A percentile compares a stretch with the other conserved stretches of the same genome.
phyloP scores from a whole-genome alignment of 92 coral and sea anemone genomes.

The Pocillopora grandis region DNA sequence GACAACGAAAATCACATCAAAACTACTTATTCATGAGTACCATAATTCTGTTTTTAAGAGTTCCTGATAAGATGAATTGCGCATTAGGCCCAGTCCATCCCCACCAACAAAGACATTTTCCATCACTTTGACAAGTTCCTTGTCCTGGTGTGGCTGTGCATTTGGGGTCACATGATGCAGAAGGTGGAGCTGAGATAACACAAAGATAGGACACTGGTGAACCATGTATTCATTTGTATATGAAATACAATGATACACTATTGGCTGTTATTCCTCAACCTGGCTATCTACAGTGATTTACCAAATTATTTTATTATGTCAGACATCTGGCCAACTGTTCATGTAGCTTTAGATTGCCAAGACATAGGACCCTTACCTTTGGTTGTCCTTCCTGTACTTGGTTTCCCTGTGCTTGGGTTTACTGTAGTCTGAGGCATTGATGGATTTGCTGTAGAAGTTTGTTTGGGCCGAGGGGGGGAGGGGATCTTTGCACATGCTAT shows the following conservation, averaged over 20 bases:
- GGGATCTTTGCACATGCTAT: conserved; percentile 55
- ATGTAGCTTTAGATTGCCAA: no score
- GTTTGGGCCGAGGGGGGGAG: background rate
- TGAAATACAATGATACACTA: background rate
- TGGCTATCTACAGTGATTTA: background rate
- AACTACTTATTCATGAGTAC: conserved; percentile 9
- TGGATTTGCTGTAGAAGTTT: no score
- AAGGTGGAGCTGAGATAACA: background rate
- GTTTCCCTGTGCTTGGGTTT: no score
- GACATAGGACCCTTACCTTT: no score
- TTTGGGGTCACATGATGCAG: conserved; percentile 51
- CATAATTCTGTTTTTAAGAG: conserved; percentile 60
- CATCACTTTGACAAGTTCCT: conserved; percentile 69
- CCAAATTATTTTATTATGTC: background rate
- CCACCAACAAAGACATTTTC: conserved; percentile 94
- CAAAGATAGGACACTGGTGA: background rate
- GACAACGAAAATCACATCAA: no score
- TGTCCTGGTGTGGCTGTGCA: conserved; percentile 51
- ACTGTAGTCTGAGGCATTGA: no score
- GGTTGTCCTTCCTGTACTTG: no score
- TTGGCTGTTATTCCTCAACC: no score
- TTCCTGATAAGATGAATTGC: conserved; percentile 53
- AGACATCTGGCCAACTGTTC: no score
- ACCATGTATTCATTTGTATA: no score
- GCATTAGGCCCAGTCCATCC: conserved; percentile 94